Conservation (phyloP, 2,888 invertebrate species). For the Parapristionchus giblindavisi region DNA sequence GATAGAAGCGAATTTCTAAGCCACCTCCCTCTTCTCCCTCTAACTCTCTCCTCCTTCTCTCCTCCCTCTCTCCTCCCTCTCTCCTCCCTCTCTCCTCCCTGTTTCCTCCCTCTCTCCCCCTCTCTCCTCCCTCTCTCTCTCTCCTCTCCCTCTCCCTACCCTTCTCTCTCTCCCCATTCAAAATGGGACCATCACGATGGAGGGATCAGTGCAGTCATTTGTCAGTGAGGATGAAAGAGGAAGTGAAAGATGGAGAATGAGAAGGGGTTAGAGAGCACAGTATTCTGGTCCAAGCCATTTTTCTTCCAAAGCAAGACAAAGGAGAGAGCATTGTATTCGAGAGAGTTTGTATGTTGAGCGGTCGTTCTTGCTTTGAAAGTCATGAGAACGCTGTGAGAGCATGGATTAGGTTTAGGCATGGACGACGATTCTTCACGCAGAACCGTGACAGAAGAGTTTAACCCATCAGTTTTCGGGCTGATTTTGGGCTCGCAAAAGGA, state of each 20-base stretch:
- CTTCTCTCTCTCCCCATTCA: constrained; percentile 17
- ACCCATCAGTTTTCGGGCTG: too few species aligned
- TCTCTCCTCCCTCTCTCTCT: neutral
- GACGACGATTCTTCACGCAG: too few species aligned
- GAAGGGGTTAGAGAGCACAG: neutral
- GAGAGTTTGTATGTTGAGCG: too few species aligned
- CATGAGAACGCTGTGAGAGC: too few species aligned
- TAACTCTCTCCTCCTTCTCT: neutral
- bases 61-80: neutral
- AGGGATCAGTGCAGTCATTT: constrained; percentile 4
- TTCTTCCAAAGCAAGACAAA: too few species aligned
- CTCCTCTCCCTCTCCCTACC: neutral
- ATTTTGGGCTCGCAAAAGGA: too few species aligned
- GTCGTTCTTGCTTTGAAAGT: too few species aligned
- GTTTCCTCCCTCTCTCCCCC: constrained; percentile 10
- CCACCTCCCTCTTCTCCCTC: neutral
- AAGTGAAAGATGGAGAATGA: neutral
- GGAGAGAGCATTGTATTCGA: too few species aligned
- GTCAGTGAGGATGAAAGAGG: constrained; percentile 13
- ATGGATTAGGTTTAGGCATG: too few species aligned
- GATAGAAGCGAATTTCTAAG: too few species aligned
- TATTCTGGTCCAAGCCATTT: neutral
- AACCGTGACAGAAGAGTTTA: too few species aligned
- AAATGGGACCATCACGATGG: constrained; percentile 18
- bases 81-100: neutral